Base-by-base conservation (phyloP, 1,140 invertebrate species). In the Xylocopa sonorina region DNA sequence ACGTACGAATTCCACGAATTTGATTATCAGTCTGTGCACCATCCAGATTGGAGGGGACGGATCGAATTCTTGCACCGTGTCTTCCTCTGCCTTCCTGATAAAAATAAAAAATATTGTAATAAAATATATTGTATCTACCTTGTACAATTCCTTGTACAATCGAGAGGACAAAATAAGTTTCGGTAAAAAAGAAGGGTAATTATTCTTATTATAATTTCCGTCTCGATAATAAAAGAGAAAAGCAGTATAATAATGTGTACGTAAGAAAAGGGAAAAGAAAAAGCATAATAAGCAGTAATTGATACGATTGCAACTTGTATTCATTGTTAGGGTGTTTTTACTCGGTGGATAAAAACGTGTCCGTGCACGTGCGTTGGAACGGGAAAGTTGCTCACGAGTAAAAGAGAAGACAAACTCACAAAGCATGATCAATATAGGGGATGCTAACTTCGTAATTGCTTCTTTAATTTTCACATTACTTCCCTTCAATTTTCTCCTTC, bases 351-450 rank as follows among this genome's bases (percentile, higher is more conserved):
- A 68, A 71, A 57, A 58, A 78, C 43, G 43, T 60, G 55, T 16
- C 53, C 43, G 24, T 53, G 64, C 76, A 80, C 69, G 57, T 74
- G 55, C 43, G 41, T 55, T 21, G 38, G 50, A 79, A 83, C 57
- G 38, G 34, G 43, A 67, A 21, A 78, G 16, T 34, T 41, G 34
- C 64, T 32, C 57, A 32, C 12, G 38, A 67, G 12, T 27, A 79
- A 51, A 41, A 55, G 27, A 48, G 46, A 82, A 38, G 62, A 66
- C 63, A 38, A 74, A 71, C n/a, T 60, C 58, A 32, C 50, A 75
- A 32, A 66, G 43, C 18, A 78, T 79, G 77, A 84, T 83, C 76
- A 83, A 84, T 80, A 84, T 83, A 80, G 43, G 38, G 60, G 53
- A 79, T 80, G 75, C 57, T 84, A 75, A 46, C 53, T 75, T 41